A percentile compares a stretch with the other conserved stretches of the same genome.
phyloP scores from a whole-genome alignment of 2,113 vertebrate genomes.

The Sitta europaea region DNA sequence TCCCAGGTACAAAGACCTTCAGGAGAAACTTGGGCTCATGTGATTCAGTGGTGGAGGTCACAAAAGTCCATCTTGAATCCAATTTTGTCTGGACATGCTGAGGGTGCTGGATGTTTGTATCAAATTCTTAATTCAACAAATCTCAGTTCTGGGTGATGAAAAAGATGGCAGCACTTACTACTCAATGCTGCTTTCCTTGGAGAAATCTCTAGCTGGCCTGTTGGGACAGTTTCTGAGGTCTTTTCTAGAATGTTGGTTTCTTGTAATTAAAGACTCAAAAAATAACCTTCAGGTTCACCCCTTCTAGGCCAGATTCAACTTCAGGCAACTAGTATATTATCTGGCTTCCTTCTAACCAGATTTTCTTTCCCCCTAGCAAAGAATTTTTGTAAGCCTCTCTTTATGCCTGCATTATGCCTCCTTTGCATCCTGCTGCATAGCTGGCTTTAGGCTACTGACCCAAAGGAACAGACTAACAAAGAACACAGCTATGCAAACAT shows the following conservation, averaged over 20 bases:
- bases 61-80: neutral
- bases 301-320: neutral
- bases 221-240: neutral
- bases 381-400: neutral
- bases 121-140: neutral
- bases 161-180: neutral
- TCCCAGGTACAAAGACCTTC: constrained; percentile 80
- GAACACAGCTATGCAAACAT: neutral
- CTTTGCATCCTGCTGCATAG: neutral
- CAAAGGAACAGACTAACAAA: neutral
- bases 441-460: neutral
- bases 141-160: neutral
- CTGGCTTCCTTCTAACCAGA: neutral
- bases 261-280: neutral
- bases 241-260: neutral
- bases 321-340: neutral
- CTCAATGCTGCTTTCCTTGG: neutral
- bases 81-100: neutral
- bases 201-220: neutral
- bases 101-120: neutral
- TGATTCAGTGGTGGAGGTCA: neutral
- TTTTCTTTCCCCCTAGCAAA: neutral
- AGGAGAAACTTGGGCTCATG: neutral
- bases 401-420: neutral
- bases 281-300: neutral